Conservation (phyloP, 1,140 invertebrate species). For the Bombus huntii region DNA sequence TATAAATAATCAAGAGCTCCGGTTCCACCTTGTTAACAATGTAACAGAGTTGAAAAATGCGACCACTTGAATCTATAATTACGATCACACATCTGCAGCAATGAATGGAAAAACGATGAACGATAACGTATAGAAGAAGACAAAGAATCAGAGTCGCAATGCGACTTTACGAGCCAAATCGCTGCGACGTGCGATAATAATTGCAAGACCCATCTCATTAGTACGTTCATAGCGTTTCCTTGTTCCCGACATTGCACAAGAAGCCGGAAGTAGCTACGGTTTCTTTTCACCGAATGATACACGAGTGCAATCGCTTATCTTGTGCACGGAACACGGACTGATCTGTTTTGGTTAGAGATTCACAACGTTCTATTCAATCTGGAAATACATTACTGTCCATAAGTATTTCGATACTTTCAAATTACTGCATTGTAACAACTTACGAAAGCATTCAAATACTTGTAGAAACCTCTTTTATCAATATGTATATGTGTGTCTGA, state of each 20-base stretch:
- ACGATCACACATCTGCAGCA: neutral
- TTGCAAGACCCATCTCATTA: constrained; percentile 43
- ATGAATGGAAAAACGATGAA: neutral
- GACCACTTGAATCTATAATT: neutral
- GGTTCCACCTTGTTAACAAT: constrained; percentile 15
- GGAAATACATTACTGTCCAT: neutral
- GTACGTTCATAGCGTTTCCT: constrained; percentile 46
- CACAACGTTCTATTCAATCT: neutral
- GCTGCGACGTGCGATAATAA: constrained; percentile 19
- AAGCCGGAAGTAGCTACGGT: constrained; percentile 58
- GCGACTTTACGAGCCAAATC: neutral
- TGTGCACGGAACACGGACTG: neutral
- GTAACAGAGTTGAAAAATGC: constrained; percentile 10
- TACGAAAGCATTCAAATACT: neutral
- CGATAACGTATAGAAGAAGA: too few species aligned
- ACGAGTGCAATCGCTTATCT: constrained; percentile 57
- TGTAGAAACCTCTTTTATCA: too few species aligned
- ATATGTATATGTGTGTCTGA: too few species aligned
- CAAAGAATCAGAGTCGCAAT: too few species aligned
- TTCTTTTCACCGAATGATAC: constrained; percentile 47
- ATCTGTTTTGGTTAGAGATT: constrained; percentile 24
- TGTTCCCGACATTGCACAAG: constrained; percentile 53
- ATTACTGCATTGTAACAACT: neutral
- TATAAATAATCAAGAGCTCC: neutral
- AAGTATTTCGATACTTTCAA: neutral